Conservation (phyloP, 2,888 invertebrate species). For the Lapara coniferarum region DNA sequence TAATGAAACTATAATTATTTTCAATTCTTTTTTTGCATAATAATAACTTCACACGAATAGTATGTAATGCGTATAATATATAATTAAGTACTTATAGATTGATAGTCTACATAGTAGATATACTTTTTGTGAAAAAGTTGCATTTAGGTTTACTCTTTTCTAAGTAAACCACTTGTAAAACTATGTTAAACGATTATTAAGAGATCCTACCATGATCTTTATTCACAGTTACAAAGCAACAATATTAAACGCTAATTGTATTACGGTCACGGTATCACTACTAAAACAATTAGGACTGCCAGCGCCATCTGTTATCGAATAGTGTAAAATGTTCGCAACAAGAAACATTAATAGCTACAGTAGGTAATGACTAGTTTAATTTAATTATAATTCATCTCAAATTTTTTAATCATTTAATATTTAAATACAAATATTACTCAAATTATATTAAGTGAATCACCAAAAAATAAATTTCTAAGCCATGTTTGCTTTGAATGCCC, state of each 20-base stretch:
- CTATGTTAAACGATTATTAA: not conserved
- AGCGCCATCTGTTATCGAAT: slow-evolving; percentile 43
- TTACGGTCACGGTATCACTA: slow-evolving; percentile 23
- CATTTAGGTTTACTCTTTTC: too few relatives aligned
- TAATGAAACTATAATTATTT: not conserved
- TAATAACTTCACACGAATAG: not conserved
- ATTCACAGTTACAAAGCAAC: slow-evolving; percentile 10
- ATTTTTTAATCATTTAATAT: too few relatives aligned
- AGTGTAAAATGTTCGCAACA: slow-evolving; percentile 17
- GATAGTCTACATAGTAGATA: too few relatives aligned
- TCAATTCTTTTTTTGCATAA: not conserved
- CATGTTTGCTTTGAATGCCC: too few relatives aligned
- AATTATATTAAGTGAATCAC: too few relatives aligned
- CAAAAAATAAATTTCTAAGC: not conserved
- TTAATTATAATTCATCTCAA: too few relatives aligned
- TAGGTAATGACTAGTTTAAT: too few relatives aligned
- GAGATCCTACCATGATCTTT: not conserved
- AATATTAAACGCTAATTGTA: slow-evolving; percentile 15
- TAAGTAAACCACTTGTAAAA: not conserved
- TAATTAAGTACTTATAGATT: too few relatives aligned
- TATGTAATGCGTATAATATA: too few relatives aligned
- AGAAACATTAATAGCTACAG: too few relatives aligned
- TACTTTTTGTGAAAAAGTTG: too few relatives aligned
- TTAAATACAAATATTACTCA: not conserved
- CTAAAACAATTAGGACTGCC: slow-evolving; percentile 25